These are phyloP conservation scores for Crossoptilon crossoptilon DNA, from an alignment of 2,797 vertebrate genomes.

Conservation along the genomic window DNA sequence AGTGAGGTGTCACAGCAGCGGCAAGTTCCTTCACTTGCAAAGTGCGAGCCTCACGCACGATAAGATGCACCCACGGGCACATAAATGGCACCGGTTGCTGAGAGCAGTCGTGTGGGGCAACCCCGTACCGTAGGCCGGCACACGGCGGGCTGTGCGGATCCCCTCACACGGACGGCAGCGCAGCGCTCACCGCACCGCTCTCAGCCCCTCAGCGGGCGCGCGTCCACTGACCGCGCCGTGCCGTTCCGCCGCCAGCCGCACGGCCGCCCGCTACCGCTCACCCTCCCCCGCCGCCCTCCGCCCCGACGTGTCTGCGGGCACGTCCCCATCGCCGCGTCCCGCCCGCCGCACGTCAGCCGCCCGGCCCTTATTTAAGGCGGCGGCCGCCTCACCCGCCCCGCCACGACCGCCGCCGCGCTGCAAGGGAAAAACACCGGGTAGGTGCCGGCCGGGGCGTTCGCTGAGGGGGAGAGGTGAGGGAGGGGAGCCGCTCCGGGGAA, in stretches of 20 bases:
- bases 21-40: not conserved
- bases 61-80: not conserved
- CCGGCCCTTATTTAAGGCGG: conserved; percentile 29
- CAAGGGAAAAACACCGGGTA: not conserved
- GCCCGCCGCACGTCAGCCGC: conserved; percentile 22
- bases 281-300: not conserved
- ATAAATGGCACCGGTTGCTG: not conserved
- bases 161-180: too few relatives aligned
- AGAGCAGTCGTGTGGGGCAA: not conserved
- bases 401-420: fast-evolving
- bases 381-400: not conserved
- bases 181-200: too few relatives aligned
- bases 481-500: not conserved
- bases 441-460: not conserved
- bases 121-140: not conserved
- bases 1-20: not conserved
- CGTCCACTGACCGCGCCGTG: not conserved
- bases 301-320: conserved; percentile 47
- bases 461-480: fast-evolving
- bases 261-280: too few relatives aligned
- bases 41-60: not conserved
- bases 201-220: too few relatives aligned
- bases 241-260: too few relatives aligned
- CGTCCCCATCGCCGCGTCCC: conserved; percentile 14
- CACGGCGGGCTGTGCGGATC: too few relatives aligned